Evolutionary conservation across 1,140 invertebrate genomes (phyloP).

Genomic region (Drosophila parabipectinata): DNA sequence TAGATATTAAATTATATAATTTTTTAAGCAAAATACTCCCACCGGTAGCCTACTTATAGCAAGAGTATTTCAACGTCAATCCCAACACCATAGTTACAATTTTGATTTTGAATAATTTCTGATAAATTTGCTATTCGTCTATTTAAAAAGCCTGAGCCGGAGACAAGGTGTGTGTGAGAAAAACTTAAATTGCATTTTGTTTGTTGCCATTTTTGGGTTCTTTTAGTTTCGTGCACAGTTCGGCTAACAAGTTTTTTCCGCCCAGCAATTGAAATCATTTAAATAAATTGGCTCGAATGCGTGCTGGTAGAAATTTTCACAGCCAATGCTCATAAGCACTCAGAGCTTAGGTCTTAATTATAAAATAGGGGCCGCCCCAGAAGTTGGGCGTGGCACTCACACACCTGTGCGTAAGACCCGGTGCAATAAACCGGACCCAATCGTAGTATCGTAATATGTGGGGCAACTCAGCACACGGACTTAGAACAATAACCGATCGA

Average conservation of each 20-base stretch:
- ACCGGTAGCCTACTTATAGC: no score
- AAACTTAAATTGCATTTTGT: constrained; percentile 55
- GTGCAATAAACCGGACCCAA: constrained; percentile 20
- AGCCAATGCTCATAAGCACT: constrained; percentile 35
- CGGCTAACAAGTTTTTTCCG: constrained; percentile 32
- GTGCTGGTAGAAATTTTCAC: constrained; percentile 41
- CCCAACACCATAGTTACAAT: neutral
- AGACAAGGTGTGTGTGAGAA: constrained; percentile 50
- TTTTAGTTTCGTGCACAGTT: constrained; percentile 33
- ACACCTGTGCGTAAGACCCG: constrained; percentile 49
- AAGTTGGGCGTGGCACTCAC: constrained; percentile 32
- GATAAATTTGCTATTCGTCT: constrained; percentile 38
- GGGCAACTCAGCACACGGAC: constrained; percentile 15
- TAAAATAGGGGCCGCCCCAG: constrained; percentile 12
- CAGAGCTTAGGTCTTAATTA: constrained; percentile 59
- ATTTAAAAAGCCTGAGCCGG: constrained; percentile 7
- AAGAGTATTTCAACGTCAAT: constrained; percentile 8
- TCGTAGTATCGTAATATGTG: constrained; percentile 14
- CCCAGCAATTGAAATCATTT: constrained; percentile 29
- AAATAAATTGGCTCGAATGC: constrained; percentile 34
- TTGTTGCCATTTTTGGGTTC: constrained; percentile 15
- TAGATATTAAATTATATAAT: neutral
- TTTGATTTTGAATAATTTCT: constrained; percentile 49
- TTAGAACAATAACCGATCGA: constrained; percentile 36
- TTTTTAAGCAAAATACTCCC: no score